Percentiles rank a stretch among this genome's conserved stretches.
Conservation (phyloP, 2,113 vertebrate genomes). For the Harpagus bidentatus region DNA sequence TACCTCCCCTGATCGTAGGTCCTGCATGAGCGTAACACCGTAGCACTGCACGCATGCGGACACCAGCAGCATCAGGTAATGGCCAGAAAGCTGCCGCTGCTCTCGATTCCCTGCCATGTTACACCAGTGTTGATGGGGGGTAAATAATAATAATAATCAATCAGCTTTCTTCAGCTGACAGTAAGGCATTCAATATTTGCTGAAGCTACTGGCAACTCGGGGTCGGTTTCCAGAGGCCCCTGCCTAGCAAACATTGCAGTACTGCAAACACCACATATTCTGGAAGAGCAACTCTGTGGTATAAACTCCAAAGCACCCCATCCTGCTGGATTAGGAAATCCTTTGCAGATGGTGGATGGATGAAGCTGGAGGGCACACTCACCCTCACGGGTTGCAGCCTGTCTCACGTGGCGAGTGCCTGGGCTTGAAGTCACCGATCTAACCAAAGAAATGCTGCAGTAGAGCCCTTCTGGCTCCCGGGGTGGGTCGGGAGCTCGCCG, state of each 20-base stretch:
- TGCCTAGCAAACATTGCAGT: background rate
- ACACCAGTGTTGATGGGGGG: background rate
- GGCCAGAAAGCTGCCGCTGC: background rate
- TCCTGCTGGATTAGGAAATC: background rate
- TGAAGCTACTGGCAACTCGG: background rate
- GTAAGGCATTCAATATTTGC: background rate
- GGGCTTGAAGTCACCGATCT: background rate
- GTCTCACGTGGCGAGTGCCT: background rate
- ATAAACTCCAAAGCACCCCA: background rate
- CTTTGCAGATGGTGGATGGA: background rate
- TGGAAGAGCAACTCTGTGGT: background rate
- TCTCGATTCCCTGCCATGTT: background rate
- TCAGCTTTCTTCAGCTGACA: background rate
- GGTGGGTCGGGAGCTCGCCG: background rate
- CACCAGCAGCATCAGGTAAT: background rate
- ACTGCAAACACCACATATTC: background rate
- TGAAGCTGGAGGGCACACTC: background rate
- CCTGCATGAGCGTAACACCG: background rate
- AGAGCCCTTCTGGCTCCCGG: background rate
- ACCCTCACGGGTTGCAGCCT: background rate
- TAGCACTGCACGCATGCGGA: accelerated
- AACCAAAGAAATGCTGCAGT: background rate
- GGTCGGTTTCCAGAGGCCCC: background rate
- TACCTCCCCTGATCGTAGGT: background rate
- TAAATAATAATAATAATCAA: conserved; percentile 1